phyloP scores from a whole-genome alignment of 2,113 vertebrate species.

The Peromyscus maniculatus region DNA sequence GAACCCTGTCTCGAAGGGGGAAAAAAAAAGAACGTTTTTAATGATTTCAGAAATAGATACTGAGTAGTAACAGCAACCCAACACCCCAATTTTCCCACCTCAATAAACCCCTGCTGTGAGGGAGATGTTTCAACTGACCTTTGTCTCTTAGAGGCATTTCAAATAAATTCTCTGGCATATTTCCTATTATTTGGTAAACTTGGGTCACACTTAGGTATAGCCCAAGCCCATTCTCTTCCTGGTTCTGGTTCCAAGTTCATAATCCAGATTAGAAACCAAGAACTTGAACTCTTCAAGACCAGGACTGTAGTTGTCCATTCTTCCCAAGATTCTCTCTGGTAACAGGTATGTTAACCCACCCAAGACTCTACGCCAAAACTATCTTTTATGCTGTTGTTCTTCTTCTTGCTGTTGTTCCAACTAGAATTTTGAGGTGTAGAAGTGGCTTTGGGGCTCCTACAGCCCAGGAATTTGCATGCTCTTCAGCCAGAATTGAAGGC shows the following conservation, averaged over 20 bases:
- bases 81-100: neutral
- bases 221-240: neutral
- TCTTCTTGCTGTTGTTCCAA: neutral
- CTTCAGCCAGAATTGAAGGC: neutral
- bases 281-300: neutral
- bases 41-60: slow-evolving; percentile 51
- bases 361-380: neutral
- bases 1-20: no score
- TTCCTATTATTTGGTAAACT: neutral
- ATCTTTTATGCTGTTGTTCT: neutral
- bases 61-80: neutral
- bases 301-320: neutral
- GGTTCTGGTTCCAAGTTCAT: neutral
- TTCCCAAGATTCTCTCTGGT: neutral
- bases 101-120: neutral
- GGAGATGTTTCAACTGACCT: neutral
- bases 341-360: neutral
- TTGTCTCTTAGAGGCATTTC: neutral
- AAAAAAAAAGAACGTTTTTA: neutral
- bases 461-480: neutral
- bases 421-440: neutral
- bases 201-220: neutral
- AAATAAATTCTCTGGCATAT: neutral
- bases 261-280: neutral
- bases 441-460: neutral